Percentiles rank a stretch among this genome's conserved stretches.
These are phyloP conservation scores for Parauchenoglanis punctatus DNA, from an alignment of 2,797 vertebrate genomes.

Conservation along the genomic window DNA sequence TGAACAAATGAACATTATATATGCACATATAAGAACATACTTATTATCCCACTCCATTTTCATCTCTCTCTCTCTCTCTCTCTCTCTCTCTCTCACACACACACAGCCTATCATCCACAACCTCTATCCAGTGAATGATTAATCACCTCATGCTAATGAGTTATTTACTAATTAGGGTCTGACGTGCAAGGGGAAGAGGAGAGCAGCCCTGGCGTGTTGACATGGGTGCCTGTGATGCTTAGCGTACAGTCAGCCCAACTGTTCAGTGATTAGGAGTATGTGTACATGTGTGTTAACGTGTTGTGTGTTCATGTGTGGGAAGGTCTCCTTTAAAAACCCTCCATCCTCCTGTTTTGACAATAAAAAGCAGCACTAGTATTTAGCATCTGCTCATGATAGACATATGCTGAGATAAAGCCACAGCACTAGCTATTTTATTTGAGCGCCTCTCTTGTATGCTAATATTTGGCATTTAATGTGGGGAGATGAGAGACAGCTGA, in stretches of 20 bases:
- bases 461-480: conserved; percentile 38
- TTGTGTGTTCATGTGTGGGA: not conserved
- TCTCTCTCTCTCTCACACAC: conserved; percentile 9
- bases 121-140: conserved; percentile 85
- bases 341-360: conserved; percentile 8
- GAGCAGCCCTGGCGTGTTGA: conserved; percentile 64
- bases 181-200: conserved; percentile 85
- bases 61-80: not conserved
- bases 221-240: conserved; percentile 82
- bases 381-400: conserved; percentile 17
- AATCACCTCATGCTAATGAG: conserved; percentile 93
- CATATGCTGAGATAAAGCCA: conserved; percentile 33
- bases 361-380: conserved; percentile 5
- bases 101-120: conserved; percentile 73
- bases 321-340: not conserved
- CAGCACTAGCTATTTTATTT: conserved; percentile 10
- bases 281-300: conserved; percentile 8
- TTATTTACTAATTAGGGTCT: conserved; percentile 92
- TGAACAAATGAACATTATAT: conserved; percentile 33
- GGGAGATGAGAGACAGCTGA: conserved; percentile 25
- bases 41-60: conserved; percentile 27
- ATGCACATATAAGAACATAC: conserved; percentile 24
- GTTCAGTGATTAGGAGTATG: conserved; percentile 53
- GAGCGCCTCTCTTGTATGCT: conserved; percentile 15
- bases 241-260: conserved; percentile 75